Conservation (phyloP, 2,888 invertebrate species). For the Miltochrista miniata region DNA sequence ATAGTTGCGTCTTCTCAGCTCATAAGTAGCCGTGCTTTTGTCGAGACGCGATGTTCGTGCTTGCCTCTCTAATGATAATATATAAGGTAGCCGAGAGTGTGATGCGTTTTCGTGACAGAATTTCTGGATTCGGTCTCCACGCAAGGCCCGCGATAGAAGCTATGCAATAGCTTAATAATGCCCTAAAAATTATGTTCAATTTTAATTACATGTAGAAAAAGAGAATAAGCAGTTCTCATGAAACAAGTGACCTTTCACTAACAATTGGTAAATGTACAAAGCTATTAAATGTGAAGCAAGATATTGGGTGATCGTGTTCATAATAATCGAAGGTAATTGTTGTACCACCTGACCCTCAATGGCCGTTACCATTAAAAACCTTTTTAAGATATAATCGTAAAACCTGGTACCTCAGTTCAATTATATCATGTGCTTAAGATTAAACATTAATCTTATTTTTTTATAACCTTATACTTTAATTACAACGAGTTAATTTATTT, state of each 20-base stretch:
- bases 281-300: slow-evolving; percentile 32
- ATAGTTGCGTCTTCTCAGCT: too few relatives aligned
- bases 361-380: slow-evolving; percentile 37
- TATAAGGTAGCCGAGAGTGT: too few relatives aligned
- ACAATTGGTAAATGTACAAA: slow-evolving; percentile 31
- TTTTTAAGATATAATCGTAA: slow-evolving; percentile 27
- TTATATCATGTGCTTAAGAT: slow-evolving; percentile 26
- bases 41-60: too few relatives aligned
- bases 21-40: too few relatives aligned
- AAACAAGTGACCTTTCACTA: slow-evolving; percentile 31
- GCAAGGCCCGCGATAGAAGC: too few relatives aligned
- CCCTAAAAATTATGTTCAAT: not conserved
- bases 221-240: slow-evolving; percentile 25
- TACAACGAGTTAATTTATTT: too few relatives aligned
- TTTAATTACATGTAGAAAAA: slow-evolving; percentile 4
- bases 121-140: too few relatives aligned
- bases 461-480: too few relatives aligned
- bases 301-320: slow-evolving; percentile 35
- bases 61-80: too few relatives aligned
- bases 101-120: too few relatives aligned
- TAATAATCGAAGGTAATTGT: slow-evolving; percentile 38
- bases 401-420: slow-evolving; percentile 1
- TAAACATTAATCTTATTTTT: slow-evolving; percentile 28
- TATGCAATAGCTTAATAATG: too few relatives aligned
- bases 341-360: slow-evolving; percentile 35